These are phyloP conservation scores for Heliothis peltigera DNA, from an alignment of 2,888 invertebrate species.

Conservation along the genomic window DNA sequence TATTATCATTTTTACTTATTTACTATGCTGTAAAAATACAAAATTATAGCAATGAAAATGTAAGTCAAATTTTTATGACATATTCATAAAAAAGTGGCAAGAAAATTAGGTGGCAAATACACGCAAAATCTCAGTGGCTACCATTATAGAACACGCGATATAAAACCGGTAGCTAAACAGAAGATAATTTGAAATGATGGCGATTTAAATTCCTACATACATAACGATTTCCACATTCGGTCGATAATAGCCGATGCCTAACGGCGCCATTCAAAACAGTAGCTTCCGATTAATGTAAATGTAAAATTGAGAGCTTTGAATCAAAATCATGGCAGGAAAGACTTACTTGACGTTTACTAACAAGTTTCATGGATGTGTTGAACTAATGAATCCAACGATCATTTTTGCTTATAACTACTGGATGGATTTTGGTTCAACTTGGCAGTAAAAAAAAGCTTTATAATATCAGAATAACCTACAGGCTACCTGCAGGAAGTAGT, in stretches of 20 bases:
- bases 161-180: constrained; percentile 43
- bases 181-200: constrained; percentile 47
- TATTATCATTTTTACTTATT: too few species aligned
- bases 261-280: constrained; percentile 53
- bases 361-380: neutral
- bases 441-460: too few species aligned
- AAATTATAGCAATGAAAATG: constrained; percentile 1
- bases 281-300: constrained; percentile 48
- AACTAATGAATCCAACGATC: neutral
- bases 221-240: constrained; percentile 43
- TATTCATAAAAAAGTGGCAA: too few species aligned
- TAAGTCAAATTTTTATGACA: neutral
- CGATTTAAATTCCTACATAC: constrained; percentile 43
- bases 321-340: constrained; percentile 15
- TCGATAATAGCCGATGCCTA: constrained; percentile 51
- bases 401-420: too few species aligned
- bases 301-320: constrained; percentile 37
- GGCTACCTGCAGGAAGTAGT: too few species aligned
- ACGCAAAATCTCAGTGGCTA: constrained; percentile 3
- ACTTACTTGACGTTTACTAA: constrained; percentile 20
- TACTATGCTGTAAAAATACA: too few species aligned
- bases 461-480: too few species aligned
- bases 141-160: constrained; percentile 47
- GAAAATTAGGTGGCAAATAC: neutral
- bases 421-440: too few species aligned